These are phyloP conservation scores for Perizoma flavofasciatum DNA, from an alignment of 2,888 invertebrate species.

Conservation along the genomic window DNA sequence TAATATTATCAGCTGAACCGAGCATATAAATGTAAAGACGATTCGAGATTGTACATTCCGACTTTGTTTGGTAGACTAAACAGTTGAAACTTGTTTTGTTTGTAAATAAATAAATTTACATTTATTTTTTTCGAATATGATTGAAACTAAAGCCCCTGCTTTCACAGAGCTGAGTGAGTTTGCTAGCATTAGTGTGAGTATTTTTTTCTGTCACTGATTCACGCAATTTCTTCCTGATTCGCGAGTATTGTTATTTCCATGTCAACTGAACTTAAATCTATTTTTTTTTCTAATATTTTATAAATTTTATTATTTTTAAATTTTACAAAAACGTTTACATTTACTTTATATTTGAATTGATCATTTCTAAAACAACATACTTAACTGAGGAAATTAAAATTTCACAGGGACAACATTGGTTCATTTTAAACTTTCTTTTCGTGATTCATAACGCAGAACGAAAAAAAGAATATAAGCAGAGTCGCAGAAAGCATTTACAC, in stretches of 20 bases:
- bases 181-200: constrained; percentile 69
- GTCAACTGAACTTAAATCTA: too few relatives aligned
- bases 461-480: not conserved
- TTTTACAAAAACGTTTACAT: too few relatives aligned
- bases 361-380: too few relatives aligned
- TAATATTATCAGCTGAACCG: constrained; percentile 15
- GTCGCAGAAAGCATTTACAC: not conserved
- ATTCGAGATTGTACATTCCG: constrained; percentile 18
- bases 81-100: constrained; percentile 16
- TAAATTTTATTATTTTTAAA: too few relatives aligned
- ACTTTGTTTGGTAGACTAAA: constrained; percentile 9
- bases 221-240: too few relatives aligned
- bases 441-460: not conserved
- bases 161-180: constrained; percentile 78
- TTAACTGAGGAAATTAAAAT: too few relatives aligned
- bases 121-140: constrained; percentile 46
- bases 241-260: too few relatives aligned
- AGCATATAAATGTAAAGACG: constrained; percentile 28
- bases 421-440: too few relatives aligned
- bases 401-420: too few relatives aligned
- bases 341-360: too few relatives aligned
- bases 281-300: too few relatives aligned
- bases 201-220: not conserved
- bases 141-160: constrained; percentile 59
- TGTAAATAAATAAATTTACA: constrained; percentile 5